Conservation (phyloP, 2,797 vertebrate genomes). For the Rhyacichthys aspro region DNA sequence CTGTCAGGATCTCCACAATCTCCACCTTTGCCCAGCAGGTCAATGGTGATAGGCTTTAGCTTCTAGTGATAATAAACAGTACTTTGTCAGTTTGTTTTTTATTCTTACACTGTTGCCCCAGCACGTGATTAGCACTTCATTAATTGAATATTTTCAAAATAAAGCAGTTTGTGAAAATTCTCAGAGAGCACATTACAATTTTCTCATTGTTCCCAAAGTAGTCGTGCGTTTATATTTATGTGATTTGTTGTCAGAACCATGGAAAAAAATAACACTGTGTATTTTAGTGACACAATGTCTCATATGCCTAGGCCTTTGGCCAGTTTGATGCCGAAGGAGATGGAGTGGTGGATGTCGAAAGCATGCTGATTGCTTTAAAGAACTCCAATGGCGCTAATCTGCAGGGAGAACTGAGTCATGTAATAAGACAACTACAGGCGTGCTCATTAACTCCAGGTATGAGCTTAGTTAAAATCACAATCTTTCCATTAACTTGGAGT, state of each 20-base stretch:
- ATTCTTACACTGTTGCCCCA: constrained; percentile 40
- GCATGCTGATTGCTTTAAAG: constrained; percentile 92
- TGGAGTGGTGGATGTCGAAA: constrained; percentile 93
- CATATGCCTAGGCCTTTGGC: constrained; percentile 86
- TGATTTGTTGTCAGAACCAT: not conserved
- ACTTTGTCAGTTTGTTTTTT: constrained; percentile 43
- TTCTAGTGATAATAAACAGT: constrained; percentile 16
- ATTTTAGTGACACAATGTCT: constrained; percentile 11
- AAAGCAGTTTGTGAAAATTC: not conserved
- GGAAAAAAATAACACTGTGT: not conserved
- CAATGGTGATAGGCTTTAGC: constrained; percentile 21
- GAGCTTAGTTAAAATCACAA: constrained; percentile 22
- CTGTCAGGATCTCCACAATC: not conserved
- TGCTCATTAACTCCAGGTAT: constrained; percentile 96
- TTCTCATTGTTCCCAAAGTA: not conserved
- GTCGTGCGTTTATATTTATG: not conserved
- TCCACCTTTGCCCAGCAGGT: not conserved
- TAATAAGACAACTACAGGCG: constrained; percentile 95
- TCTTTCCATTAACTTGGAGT: constrained; percentile 10
- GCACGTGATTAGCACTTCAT: constrained; percentile 39
- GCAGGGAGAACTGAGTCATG: constrained; percentile 94
- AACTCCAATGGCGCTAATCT: constrained; percentile 95
- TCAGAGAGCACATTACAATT: not conserved
- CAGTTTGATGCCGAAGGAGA: constrained; percentile 97
- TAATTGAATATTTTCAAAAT: constrained; percentile 5